These are phyloP conservation scores for Tetropium fuscum DNA, from an alignment of 2,888 invertebrate genomes.

Conservation along the genomic window DNA sequence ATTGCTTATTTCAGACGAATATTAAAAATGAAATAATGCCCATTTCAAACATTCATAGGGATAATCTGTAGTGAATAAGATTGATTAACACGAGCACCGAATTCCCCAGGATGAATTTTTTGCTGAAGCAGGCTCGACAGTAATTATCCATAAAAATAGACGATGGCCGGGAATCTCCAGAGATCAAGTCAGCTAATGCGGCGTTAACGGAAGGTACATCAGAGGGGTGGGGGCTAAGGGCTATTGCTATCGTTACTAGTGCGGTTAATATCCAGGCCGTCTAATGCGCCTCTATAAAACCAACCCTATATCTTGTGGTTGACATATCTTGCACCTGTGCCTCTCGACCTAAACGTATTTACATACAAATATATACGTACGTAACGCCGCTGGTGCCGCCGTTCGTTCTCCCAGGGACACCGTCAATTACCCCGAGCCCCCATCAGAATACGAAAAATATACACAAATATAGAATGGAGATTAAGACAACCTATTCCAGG, in stretches of 20 bases:
- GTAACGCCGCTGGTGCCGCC: constrained; percentile 20
- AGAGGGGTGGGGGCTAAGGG: constrained; percentile 21
- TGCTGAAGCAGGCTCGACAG: constrained; percentile 33
- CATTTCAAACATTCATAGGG: constrained; percentile 13
- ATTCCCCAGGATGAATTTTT: constrained; percentile 26
- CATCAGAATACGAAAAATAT: neutral
- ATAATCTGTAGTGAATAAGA: constrained; percentile 24
- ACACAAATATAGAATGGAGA: too few species aligned
- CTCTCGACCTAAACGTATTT: constrained; percentile 62
- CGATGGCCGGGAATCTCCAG: constrained; percentile 30
- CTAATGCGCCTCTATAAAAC: constrained; percentile 63
- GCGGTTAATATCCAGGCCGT: constrained; percentile 54
- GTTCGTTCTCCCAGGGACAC: neutral
- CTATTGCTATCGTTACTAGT: constrained; percentile 13
- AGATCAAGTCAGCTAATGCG: constrained; percentile 33
- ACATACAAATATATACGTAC: constrained; percentile 62
- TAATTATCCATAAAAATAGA: constrained; percentile 35
- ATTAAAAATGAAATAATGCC: constrained; percentile 23
- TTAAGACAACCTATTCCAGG: too few species aligned
- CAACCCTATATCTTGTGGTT: constrained; percentile 63
- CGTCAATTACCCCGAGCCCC: constrained; percentile 5
- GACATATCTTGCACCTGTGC: constrained; percentile 66
- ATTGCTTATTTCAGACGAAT: neutral
- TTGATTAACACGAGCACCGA: constrained; percentile 20
- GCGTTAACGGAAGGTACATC: constrained; percentile 30